A percentile compares a stretch with the other conserved stretches of the same genome.
phyloP scores from a whole-genome alignment of 1,140 invertebrate species.

The Microplitis demolitor region DNA sequence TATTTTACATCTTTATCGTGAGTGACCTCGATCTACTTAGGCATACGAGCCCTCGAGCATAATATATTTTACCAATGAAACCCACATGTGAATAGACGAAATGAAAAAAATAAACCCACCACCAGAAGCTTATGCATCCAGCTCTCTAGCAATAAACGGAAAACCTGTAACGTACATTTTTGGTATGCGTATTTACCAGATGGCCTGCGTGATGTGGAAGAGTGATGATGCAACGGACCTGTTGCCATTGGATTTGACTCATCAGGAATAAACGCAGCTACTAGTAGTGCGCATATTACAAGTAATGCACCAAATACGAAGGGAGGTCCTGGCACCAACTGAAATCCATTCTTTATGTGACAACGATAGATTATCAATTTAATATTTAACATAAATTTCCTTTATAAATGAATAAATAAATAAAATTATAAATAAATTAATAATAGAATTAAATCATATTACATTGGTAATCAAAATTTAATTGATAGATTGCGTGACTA shows the following conservation, averaged over 20 bases:
- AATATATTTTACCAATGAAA: constrained; percentile 1
- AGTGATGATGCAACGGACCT: constrained; percentile 59
- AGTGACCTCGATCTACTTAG: constrained; percentile 3
- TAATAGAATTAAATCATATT: too few species aligned
- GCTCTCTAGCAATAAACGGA: constrained; percentile 50
- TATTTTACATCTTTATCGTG: constrained; percentile 3
- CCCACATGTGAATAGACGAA: not conserved
- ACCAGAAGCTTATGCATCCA: constrained; percentile 52
- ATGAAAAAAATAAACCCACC: constrained; percentile 45
- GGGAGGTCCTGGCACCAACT: constrained; percentile 97
- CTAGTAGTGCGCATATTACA: constrained; percentile 92
- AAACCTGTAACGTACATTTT: constrained; percentile 62
- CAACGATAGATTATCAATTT: constrained; percentile 26
- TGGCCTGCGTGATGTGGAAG: constrained; percentile 59
- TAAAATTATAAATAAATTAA: too few species aligned
- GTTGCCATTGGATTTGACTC: constrained; percentile 63
- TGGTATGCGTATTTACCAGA: constrained; percentile 64
- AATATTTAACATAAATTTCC: not conserved
- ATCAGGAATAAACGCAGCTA: constrained; percentile 88
- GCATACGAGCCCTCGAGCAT: not conserved
- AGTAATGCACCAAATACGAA: constrained; percentile 98
- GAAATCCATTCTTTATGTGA: constrained; percentile 37
- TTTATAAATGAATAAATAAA: not conserved
- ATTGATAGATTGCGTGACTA: too few species aligned
- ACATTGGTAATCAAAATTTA: too few species aligned